phyloP scores from a whole-genome alignment of 92 coral and sea anemone genomes.

The Bergia puertoricense region DNA sequence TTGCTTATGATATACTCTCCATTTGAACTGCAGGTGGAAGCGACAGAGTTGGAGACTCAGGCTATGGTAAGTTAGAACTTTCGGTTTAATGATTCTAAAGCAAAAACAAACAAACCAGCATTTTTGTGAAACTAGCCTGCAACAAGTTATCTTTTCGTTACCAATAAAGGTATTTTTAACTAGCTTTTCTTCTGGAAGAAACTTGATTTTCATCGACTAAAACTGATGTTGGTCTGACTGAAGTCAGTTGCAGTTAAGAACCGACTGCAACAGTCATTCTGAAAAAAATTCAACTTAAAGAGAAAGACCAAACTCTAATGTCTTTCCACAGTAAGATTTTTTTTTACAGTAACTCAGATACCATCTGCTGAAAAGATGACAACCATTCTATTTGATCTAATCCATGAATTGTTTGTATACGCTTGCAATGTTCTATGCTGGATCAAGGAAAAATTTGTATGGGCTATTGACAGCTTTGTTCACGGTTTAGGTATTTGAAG shows the following conservation, averaged over 20 bases:
- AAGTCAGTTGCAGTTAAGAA: too few species aligned
- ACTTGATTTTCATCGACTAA: too few species aligned
- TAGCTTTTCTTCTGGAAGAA: too few species aligned
- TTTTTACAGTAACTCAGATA: not conserved
- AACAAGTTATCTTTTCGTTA: too few species aligned
- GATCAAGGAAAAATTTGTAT: not conserved
- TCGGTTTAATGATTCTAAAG: not conserved
- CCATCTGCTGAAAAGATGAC: not conserved
- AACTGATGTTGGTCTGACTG: too few species aligned
- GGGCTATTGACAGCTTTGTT: too few species aligned
- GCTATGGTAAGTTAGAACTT: conserved; percentile 70
- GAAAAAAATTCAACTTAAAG: too few species aligned
- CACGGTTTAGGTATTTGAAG: not conserved
- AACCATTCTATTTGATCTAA: not conserved
- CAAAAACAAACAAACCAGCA: too few species aligned
- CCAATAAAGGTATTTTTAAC: too few species aligned
- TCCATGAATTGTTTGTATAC: too few species aligned
- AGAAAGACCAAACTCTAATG: not conserved
- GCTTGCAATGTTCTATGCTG: not conserved
- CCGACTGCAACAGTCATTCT: not conserved
- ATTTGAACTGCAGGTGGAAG: conserved; percentile 72
- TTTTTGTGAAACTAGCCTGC: too few species aligned
- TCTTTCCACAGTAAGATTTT: not conserved
- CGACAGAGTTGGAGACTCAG: conserved; percentile 85
- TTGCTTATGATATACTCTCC: not conserved